phyloP scores from a whole-genome alignment of 2,113 vertebrate genomes.

The Trichechus manatus region DNA sequence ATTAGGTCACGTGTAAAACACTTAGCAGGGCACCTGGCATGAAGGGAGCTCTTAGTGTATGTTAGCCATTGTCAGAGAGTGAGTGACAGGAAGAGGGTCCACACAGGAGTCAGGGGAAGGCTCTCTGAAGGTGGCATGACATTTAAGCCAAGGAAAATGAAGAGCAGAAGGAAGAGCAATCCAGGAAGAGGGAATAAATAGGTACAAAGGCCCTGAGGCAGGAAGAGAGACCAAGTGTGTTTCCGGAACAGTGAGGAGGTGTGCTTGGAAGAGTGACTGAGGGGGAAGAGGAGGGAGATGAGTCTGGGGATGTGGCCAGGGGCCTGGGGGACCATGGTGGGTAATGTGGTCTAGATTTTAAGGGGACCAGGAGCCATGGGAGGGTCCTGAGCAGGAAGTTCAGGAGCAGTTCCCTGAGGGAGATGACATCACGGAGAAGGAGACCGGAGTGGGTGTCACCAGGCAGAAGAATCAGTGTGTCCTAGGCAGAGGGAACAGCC shows the following conservation, averaged over 20 bases:
- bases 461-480: background rate
- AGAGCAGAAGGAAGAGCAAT: background rate
- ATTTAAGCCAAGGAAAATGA: background rate
- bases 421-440: background rate
- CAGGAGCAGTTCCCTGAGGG: background rate
- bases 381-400: background rate
- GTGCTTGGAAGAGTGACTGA: background rate
- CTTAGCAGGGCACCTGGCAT: background rate
- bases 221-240: background rate
- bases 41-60: background rate
- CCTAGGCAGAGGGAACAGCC: background rate
- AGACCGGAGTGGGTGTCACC: background rate
- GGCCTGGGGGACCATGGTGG: rapidly evolving
- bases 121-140: background rate
- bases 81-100: background rate
- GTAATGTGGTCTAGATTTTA: background rate
- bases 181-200: no score
- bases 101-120: background rate
- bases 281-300: background rate
- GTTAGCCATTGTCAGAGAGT: background rate
- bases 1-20: background rate
- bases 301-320: background rate
- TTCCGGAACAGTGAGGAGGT: background rate
- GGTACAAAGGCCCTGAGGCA: background rate
- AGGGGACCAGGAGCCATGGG: background rate